A percentile compares a stretch with the other conserved stretches of the same genome.
phyloP scores from a whole-genome alignment of 64 coral and sea anemone genomes.

The Montipora efflorescens region DNA sequence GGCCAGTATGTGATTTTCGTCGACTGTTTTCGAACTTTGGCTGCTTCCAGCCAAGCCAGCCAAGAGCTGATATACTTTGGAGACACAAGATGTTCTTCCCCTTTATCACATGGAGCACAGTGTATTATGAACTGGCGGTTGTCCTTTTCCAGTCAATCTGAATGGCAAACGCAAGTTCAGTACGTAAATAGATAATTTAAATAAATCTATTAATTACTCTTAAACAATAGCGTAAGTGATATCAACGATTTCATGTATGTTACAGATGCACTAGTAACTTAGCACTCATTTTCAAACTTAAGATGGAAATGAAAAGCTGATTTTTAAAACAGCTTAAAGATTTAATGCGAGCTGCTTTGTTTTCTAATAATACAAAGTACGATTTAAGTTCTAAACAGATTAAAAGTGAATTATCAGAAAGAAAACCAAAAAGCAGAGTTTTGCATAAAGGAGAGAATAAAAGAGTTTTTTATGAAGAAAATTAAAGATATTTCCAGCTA shows the following conservation, averaged over 20 bases:
- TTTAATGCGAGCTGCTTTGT: not conserved
- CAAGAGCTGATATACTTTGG: conserved; percentile 62
- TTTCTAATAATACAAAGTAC: conserved; percentile 4
- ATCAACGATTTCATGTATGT: conserved; percentile 9
- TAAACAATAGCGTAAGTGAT: not conserved
- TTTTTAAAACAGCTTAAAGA: not conserved
- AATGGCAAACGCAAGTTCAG: not conserved
- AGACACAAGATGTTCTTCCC: conserved; percentile 15
- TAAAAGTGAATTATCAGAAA: not conserved
- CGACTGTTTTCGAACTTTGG: conserved; percentile 19
- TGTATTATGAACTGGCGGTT: conserved; percentile 51
- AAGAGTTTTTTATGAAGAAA: not conserved
- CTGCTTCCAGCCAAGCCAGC: conserved; percentile 33
- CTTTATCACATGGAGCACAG: conserved; percentile 28
- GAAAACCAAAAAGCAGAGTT: not conserved
- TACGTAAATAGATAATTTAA: not conserved
- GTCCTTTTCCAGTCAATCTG: conserved; percentile 3
- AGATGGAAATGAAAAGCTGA: not conserved
- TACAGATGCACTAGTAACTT: not conserved
- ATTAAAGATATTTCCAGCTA: not conserved
- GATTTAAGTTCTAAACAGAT: not conserved
- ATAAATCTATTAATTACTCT: no score
- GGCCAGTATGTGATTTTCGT: conserved; percentile 51
- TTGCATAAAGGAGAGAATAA: not conserved
- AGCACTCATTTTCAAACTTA: not conserved